Percentiles rank a stretch among this genome's conserved stretches.
phyloP scores from a whole-genome alignment of 2,888 invertebrate species.

The Actias luna region DNA sequence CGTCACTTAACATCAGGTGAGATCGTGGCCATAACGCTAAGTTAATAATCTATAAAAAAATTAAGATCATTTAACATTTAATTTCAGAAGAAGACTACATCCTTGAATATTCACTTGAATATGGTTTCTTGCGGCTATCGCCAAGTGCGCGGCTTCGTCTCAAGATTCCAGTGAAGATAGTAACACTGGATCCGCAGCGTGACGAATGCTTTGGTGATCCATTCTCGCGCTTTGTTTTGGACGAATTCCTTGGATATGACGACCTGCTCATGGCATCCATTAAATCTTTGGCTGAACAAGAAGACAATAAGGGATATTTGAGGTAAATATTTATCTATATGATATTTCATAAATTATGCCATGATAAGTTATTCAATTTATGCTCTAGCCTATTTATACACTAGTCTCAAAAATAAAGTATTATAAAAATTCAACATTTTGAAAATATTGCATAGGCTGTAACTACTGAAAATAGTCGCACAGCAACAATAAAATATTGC shows the following conservation, averaged over 20 bases:
- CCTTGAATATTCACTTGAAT: conserved; percentile 98
- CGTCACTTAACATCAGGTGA: too few relatives aligned
- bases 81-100: conserved; percentile 94
- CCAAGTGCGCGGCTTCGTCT: conserved; percentile 92
- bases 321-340: conserved; percentile 74
- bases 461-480: too few relatives aligned
- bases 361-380: too few relatives aligned
- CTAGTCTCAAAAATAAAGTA: too few relatives aligned
- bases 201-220: conserved; percentile 97
- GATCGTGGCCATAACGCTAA: too few relatives aligned
- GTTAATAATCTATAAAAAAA: neutral
- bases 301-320: conserved; percentile 97
- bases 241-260: conserved; percentile 97
- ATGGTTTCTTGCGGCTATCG: conserved; percentile 96
- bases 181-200: conserved; percentile 91
- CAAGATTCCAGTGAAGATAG: conserved; percentile 95
- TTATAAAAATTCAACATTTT: too few relatives aligned
- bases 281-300: conserved; percentile 96
- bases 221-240: conserved; percentile 93
- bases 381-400: too few relatives aligned
- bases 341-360: too few relatives aligned
- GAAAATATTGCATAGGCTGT: too few relatives aligned
- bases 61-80: neutral
- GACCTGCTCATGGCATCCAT: conserved; percentile 98
- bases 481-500: too few relatives aligned